Evolutionary conservation across 2,888 invertebrate genomes (phyloP), one percentile per base, ranked within the genome.

Genomic region (Chaetoderma sp.): DNA sequence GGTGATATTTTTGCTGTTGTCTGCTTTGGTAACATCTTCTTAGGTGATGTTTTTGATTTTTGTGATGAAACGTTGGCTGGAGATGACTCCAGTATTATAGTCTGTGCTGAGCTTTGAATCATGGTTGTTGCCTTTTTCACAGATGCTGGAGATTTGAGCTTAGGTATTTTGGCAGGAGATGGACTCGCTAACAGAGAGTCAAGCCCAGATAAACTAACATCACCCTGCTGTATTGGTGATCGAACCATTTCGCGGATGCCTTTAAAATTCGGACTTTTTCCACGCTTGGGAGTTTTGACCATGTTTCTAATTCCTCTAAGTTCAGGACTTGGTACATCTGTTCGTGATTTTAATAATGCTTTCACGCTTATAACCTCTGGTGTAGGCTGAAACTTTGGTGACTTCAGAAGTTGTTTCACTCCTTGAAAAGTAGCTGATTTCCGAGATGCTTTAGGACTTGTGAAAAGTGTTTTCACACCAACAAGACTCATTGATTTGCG

Each of bases 391-490:
- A 8, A 8, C 8, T 10, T 16, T n/a, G 54, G 25, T 16, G 54
- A 25, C 28, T 54, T 25, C 28, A 10, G 10, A 25, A 13, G 21
- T 27, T 54, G 10, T 54, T 54, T 54, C n/a, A 36, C 39, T 13
- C 39, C 39, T 36, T 36, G 10, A 10, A 36, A 36, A n/a, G 10
- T 36, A 36, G n/a, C 10, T n/a, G 39, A 36, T 13, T 10, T n/a
- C 39, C 39, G 39, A n/a, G 67, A 60, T 16, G 28, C 55, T 36
- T 63, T 63, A 33, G 49, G 58, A 21, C 44, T 68, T 32, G 59
- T 65, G 47, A 76, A 73, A 8, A 77, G 61, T 32, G 71, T 73
- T 61, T 74, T 74, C 16, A 82, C 70, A 45, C 80, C 81, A 60
- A 70, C 63, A 5, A 79, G 65, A 16, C 59, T 69, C 2, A 68